Evolutionary conservation across 2,888 invertebrate species (phyloP).

Genomic region (Charanyca ferruginea): DNA sequence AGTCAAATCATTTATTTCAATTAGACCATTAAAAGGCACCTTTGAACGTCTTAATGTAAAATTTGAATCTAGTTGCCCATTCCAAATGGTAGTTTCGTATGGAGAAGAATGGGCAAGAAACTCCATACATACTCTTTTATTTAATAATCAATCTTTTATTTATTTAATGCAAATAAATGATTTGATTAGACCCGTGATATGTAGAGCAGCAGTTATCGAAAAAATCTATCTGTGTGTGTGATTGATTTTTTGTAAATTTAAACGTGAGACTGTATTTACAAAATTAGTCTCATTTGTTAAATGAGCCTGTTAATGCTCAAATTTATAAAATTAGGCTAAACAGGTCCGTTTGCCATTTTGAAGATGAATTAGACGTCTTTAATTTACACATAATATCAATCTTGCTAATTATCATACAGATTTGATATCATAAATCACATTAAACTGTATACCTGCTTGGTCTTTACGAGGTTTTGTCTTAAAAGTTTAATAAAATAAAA

Average conservation of each 20-base stretch:
- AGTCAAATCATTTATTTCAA: too few relatives aligned
- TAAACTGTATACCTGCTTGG: not conserved
- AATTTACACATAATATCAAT: conserved; percentile 17
- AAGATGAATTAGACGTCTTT: conserved; percentile 39
- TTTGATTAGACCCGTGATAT: too few relatives aligned
- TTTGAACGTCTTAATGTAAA: too few relatives aligned
- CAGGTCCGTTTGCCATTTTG: conserved; percentile 32
- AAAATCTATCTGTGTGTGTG: not conserved
- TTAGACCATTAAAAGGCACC: too few relatives aligned
- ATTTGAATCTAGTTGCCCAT: too few relatives aligned
- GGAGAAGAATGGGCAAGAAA: too few relatives aligned
- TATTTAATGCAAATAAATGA: too few relatives aligned
- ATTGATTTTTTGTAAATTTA: not conserved
- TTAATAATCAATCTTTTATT: too few relatives aligned
- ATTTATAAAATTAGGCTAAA: conserved; percentile 8
- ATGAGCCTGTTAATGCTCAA: not conserved
- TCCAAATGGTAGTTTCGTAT: too few relatives aligned
- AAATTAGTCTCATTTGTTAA: conserved; percentile 14
- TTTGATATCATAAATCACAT: conserved; percentile 39
- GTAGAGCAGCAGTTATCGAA: too few relatives aligned
- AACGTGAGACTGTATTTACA: not conserved
- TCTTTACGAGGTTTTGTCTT: not conserved
- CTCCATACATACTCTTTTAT: too few relatives aligned
- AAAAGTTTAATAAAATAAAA: not conserved
- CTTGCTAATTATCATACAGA: conserved; percentile 44